These are phyloP conservation scores for Tanypteryx hageni DNA, from an alignment of 2,888 invertebrate genomes.

Conservation along the genomic window DNA sequence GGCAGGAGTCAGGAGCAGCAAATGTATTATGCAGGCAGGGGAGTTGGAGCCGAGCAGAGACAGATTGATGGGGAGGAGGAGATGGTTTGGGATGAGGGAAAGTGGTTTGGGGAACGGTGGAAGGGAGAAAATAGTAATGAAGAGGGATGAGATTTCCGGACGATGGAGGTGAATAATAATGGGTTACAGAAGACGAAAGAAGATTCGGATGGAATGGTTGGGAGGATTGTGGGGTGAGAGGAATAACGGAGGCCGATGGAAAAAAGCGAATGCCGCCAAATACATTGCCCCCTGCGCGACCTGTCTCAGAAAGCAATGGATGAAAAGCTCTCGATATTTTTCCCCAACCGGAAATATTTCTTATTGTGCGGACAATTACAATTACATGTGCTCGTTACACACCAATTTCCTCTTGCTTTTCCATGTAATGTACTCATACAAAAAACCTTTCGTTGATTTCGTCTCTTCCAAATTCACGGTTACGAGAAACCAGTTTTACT, in stretches of 20 bases:
- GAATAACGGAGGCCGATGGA: conserved; percentile 15
- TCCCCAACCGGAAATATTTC: conserved; percentile 3
- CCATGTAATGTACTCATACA: background rate
- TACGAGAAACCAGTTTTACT: background rate
- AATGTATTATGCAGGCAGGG: too few relatives aligned
- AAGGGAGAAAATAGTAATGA: conserved; percentile 29
- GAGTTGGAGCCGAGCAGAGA: too few relatives aligned
- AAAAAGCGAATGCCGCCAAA: background rate
- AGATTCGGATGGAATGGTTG: conserved; percentile 29
- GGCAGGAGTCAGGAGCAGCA: too few relatives aligned
- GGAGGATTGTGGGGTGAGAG: background rate
- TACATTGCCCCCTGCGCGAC: conserved; percentile 39
- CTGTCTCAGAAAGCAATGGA: background rate
- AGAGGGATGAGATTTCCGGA: conserved; percentile 42
- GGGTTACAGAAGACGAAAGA: conserved; percentile 54
- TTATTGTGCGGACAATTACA: background rate
- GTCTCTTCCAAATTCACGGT: background rate
- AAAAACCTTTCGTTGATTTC: background rate
- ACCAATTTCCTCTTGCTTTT: background rate
- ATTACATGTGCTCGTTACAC: background rate
- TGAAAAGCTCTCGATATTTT: background rate
- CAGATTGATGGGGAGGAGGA: background rate
- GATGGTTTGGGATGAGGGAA: background rate
- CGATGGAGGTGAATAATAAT: conserved; percentile 51
- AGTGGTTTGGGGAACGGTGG: background rate